Percentiles rank a stretch among this genome's conserved stretches.
These are phyloP conservation scores for Aradus depressus DNA, from an alignment of 2,888 invertebrate species.

Conservation along the genomic window DNA sequence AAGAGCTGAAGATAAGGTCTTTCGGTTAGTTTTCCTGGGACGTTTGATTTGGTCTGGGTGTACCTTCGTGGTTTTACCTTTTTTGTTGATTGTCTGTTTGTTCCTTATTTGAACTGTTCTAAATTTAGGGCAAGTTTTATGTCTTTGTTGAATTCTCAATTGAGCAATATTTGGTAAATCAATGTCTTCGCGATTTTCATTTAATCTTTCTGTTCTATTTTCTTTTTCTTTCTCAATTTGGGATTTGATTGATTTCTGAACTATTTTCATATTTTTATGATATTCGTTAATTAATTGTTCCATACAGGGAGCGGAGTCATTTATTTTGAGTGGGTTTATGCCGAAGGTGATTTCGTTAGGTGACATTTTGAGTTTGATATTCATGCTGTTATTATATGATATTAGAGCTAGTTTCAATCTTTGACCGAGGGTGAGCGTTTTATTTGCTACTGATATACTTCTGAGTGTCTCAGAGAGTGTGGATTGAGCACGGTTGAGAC, in stretches of 20 bases:
- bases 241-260: background rate
- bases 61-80: background rate
- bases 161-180: background rate
- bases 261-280: background rate
- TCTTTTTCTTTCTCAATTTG: conserved; percentile 3
- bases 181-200: background rate
- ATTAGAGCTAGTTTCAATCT: background rate
- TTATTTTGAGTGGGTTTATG: background rate
- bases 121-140: conserved; percentile 1
- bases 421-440: background rate
- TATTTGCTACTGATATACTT: background rate
- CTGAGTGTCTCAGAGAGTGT: background rate
- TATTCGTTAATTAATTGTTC: conserved; percentile 4
- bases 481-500: background rate
- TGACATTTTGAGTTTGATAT: background rate
- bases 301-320: background rate
- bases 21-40: background rate
- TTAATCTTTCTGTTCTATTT: background rate
- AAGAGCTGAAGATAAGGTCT: background rate
- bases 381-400: background rate
- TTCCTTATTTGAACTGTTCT: background rate
- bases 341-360: conserved; percentile 7
- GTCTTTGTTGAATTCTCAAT: background rate
- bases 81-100: background rate
- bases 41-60: too few relatives aligned